These are phyloP conservation scores for Chunga burmeisteri DNA, from an alignment of 2,113 vertebrate species.

Conservation along the genomic window DNA sequence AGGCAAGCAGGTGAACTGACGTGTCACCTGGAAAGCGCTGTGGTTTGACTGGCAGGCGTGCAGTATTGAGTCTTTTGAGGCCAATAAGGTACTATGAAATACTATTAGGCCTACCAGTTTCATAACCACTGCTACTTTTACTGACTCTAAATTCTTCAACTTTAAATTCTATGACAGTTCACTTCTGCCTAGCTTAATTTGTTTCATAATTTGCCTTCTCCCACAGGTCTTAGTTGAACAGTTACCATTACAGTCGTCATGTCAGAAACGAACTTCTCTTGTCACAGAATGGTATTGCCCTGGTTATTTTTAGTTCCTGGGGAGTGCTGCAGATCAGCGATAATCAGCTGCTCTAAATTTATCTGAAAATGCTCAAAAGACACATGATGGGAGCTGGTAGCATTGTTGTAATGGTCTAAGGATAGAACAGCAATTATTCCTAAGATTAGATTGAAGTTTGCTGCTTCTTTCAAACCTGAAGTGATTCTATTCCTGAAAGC, in stretches of 20 bases:
- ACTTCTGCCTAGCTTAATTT: slow-evolving; percentile 4
- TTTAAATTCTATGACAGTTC: neutral
- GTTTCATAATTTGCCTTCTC: neutral
- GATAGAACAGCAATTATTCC: slow-evolving; percentile 46
- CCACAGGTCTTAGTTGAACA: neutral
- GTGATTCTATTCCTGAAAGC: neutral
- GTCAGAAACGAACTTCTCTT: slow-evolving; percentile 13
- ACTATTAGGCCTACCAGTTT: neutral
- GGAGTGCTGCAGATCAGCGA: slow-evolving; percentile 33
- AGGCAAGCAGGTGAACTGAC: neutral
- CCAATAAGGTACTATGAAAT: neutral
- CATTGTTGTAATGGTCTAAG: neutral
- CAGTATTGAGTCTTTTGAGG: neutral
- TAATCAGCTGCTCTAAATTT: slow-evolving; percentile 18
- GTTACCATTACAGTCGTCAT: neutral
- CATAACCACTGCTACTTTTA: neutral
- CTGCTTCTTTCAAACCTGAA: neutral
- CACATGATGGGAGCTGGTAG: neutral
- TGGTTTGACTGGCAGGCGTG: neutral
- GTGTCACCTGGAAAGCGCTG: neutral
- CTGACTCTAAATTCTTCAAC: neutral
- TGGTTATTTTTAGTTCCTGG: slow-evolving; percentile 37
- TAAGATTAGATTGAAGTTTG: slow-evolving; percentile 10
- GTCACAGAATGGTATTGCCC: neutral
- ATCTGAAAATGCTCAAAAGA: slow-evolving; percentile 33